Percentiles rank a stretch among this genome's conserved stretches.
phyloP scores from a whole-genome alignment of 2,888 invertebrate species.

The Sisyra terminalis region DNA sequence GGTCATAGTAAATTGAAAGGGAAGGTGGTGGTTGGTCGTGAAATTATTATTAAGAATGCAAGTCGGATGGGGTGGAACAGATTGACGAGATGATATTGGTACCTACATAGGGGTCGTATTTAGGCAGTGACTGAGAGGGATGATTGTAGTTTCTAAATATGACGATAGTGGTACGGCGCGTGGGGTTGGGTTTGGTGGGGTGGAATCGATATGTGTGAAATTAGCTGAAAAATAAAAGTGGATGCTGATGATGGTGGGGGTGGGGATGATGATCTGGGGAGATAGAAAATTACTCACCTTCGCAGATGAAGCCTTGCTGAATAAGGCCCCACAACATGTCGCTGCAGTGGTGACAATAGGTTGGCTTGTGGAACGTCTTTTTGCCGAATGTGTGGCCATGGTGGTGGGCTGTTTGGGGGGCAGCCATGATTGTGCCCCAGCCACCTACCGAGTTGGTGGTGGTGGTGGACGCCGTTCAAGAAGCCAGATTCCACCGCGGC shows the following conservation, averaged over 20 bases:
- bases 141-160: not conserved
- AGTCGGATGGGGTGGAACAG: too few species aligned
- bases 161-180: not conserved
- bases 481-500: constrained; percentile 1
- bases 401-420: constrained; percentile 31
- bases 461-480: constrained; percentile 1
- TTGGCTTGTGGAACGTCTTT: constrained; percentile 99
- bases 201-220: not conserved
- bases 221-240: not conserved
- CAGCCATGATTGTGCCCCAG: constrained; percentile 40
- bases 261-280: too few species aligned
- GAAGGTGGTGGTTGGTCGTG: too few species aligned
- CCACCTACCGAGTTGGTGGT: constrained; percentile 31
- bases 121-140: not conserved
- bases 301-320: constrained; percentile 99
- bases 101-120: too few species aligned
- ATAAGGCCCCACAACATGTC: constrained; percentile 99
- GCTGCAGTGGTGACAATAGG: constrained; percentile 99
- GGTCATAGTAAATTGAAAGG: too few species aligned
- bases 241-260: not conserved
- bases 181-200: not conserved
- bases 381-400: constrained; percentile 97
- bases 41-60: too few species aligned
- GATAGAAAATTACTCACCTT: constrained; percentile 90
- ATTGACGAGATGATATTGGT: too few species aligned